phyloP scores from a whole-genome alignment of 2,113 vertebrate genomes.

The Corythaixoides concolor region DNA sequence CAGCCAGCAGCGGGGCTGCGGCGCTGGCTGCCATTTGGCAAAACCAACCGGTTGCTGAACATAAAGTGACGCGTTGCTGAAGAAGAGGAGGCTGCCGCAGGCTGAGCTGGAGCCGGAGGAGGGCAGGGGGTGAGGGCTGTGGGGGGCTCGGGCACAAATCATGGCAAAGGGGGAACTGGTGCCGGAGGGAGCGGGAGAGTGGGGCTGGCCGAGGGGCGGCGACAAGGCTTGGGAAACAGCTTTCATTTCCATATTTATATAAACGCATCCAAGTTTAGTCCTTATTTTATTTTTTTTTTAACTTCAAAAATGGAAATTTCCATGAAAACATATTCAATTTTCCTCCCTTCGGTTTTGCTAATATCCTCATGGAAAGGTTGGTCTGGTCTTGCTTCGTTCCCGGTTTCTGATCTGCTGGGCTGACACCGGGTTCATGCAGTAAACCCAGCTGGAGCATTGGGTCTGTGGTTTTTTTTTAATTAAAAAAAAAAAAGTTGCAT shows the following conservation, averaged over 20 bases:
- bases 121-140: not conserved
- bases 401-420: not conserved
- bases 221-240: not conserved
- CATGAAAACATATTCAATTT: not conserved
- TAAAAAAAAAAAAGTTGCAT: not conserved
- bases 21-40: not conserved
- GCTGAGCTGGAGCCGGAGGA: not conserved
- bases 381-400: not conserved
- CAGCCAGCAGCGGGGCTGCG: accelerated
- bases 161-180: not conserved
- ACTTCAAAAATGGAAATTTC: slow-evolving; percentile 62
- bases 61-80: not conserved
- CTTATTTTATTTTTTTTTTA: slow-evolving; percentile 14
- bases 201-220: not conserved
- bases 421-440: not conserved
- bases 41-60: not conserved
- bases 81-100: slow-evolving; percentile 3
- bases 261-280: slow-evolving; percentile 44
- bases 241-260: slow-evolving; percentile 65
- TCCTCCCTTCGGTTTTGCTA: not conserved
- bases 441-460: not conserved
- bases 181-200: not conserved
- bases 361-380: not conserved
- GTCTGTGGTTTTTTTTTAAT: not conserved
- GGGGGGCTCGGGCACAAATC: not conserved